Base-by-base conservation (phyloP, 2,888 invertebrate species). In the Monoplex corrugatus region DNA sequence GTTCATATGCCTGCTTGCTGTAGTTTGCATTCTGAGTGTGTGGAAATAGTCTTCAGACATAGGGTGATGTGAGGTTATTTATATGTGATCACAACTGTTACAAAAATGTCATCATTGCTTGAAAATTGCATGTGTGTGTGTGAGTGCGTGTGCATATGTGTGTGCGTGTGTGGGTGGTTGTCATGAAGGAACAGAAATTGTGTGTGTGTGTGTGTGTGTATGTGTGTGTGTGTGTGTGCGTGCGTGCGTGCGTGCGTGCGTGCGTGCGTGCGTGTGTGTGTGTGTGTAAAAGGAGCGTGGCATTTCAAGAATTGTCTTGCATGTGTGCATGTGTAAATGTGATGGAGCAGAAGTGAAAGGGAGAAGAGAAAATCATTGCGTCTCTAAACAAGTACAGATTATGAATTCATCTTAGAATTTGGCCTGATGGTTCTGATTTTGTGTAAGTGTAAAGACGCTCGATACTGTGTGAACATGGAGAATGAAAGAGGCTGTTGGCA, bases 171-270 rank as follows among this genome's bases (percentile, higher is more conserved):
- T 82, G 82, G 16, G 82, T 43, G 5, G 23, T 63, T n/a, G n/a
- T n/a, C n/a, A n/a, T n/a, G n/a, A n/a, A n/a, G n/a, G n/a, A n/a
- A n/a, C n/a, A 19, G n/a, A n/a, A 50, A 13, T 50, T 57, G 57
- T 57, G 57, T 50, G 57, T 1, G 57, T 57, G 57, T 57, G 57
- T 57, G 75, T 75, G 75, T 75, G 75, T 75, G 75, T 75, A n/a
- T 75, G 75, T 75, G 63, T 63, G 63, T 63, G 63, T 63, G 75
- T 75, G 75, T 75, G 75, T 75, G 75, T 75, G 75, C n/a, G 75
- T 75, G 75, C n/a, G 75, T 75, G 75, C n/a, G 75, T 75, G 75
- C n/a, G 75, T 75, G 75, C n/a, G 75, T 75, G 75, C n/a, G 75
- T 57, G 57, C 23, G 57, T 57, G 57, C 23, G 57, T 57, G 57